Base-by-base conservation (phyloP, 1,140 invertebrate genomes). In the Drosophila lacertosa region DNA sequence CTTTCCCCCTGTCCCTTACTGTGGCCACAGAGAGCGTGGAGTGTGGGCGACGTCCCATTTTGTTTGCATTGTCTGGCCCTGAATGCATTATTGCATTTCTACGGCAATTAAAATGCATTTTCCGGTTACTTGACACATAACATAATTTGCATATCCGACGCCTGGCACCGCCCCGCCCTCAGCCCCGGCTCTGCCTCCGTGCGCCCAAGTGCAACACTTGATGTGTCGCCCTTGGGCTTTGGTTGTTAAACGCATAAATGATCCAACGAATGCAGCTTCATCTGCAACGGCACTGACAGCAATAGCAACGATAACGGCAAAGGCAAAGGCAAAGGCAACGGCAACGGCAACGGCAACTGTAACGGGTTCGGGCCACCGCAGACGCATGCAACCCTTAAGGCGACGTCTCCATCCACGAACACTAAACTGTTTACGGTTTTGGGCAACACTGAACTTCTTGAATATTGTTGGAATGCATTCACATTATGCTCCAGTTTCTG, bases 81-180 rank as follows among this genome's bases (percentile, higher is more conserved):
- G 63, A 84, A 45, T 77, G 72, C 72, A 74, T 77, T 84, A 84
- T 84, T 84, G 81, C 79, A 89, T 89, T 88, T 77, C 68, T 72
- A 75, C 70, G 80, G 89, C 89, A 90, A 90, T 90, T 90, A 90
- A 90, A 90, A 90, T 86, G 75, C 74, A 90, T 90, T 90, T 90
- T 90, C 89, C 89, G 89, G 89, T 89, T 89, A 89, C 89, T 90
- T 90, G 89, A 90, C 89, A 90, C 89, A 90, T 86, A 90, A 90
- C 89, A 90, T 90, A 90, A 90, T 90, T 89, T 90, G 83, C 89
- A 90, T 83, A 45, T 80, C 77, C 80, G 74, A 39, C 54, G 59
- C 42, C 48, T 40, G 62, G 50, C 48, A 48, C 29, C 33, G 22
- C 29, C 40, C 33, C 35, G 22, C 47, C 67, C 37, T 7, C 18